Base-by-base conservation (phyloP, 2,797 vertebrate genomes). In the Chloroceryle amazona region DNA sequence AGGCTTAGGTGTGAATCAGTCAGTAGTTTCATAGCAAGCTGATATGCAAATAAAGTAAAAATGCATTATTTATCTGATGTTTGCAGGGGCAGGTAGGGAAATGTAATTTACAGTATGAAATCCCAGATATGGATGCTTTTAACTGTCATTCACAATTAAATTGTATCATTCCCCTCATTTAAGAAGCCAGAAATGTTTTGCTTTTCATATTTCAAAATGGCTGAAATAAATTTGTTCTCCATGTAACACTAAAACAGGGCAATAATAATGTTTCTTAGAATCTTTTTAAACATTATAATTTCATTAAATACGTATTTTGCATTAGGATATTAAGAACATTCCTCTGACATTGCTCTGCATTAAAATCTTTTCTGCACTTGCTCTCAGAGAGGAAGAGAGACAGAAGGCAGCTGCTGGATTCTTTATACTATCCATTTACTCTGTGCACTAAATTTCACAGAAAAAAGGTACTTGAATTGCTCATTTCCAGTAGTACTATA, bases 81-180 rank as follows among this genome's bases (percentile, higher is more conserved):
- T 93, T 92, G 6, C n/a, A 58, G 92, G 96, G 22, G 0, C 42
- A 97, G 67, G 39, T 80, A 95, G 7, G 29, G 10, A 93, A 93
- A 85, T 51, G 42, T 26, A 73, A 94, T 86, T 91, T 76, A 23
- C 39, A 51, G 37, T 66, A 74, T 88, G 33, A 93, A 90, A 89
- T 39, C 8, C 54, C n/a, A 91, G 74, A 46, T 70, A 55, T 23
- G 3, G 60, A 44, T 73, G 46, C 31, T 93, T 96, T 89, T 80
- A 95, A 47, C 25, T 96, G 35, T 75, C 65, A 76, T 81, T 89
- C 47, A 60, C 37, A 87, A 87, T 88, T 81, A 94, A 96, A 89
- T 90, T 33, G 26, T 42, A 71, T 42, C 3, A 37, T 73, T 84
- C 12, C 2, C 18, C 10, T 76, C 19, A 63, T 73, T 89, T 94